Conservation (phyloP, 2,113 vertebrate species). For the Gymnobelideus leadbeateri region DNA sequence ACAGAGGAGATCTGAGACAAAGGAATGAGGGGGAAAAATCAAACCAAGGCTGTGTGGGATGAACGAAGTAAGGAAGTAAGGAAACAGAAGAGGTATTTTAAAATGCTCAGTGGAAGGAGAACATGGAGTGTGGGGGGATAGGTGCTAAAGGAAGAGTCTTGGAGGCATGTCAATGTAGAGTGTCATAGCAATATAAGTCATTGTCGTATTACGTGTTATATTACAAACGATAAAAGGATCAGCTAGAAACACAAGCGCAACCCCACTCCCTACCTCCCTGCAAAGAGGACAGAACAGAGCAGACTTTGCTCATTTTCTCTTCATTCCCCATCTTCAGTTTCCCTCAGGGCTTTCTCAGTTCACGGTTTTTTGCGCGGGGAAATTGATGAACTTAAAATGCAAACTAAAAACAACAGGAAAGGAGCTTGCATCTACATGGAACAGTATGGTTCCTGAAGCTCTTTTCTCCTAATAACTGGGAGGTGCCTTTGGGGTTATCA, state of each 20-base stretch:
- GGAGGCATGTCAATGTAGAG: not conserved
- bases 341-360: constrained; percentile 24
- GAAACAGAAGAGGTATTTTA: not conserved
- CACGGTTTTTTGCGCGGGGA: constrained; percentile 1
- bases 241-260: not conserved
- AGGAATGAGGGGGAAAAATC: not conserved
- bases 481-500: not conserved
- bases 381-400: not conserved
- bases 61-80: not conserved
- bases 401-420: constrained; percentile 20
- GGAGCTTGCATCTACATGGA: not conserved
- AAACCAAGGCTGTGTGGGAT: not conserved
- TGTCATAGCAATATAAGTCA: not conserved
- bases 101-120: constrained; percentile 3
- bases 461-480: not conserved
- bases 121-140: not conserved
- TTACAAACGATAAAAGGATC: not conserved
- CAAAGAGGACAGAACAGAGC: not conserved
- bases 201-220: not conserved
- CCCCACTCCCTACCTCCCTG: not conserved
- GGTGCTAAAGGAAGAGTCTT: not conserved
- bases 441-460: not conserved
- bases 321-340: not conserved
- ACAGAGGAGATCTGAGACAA: not conserved
- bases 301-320: not conserved